Base-by-base conservation (phyloP, 2,797 vertebrate species). In the Lagothrix lagotricha region DNA sequence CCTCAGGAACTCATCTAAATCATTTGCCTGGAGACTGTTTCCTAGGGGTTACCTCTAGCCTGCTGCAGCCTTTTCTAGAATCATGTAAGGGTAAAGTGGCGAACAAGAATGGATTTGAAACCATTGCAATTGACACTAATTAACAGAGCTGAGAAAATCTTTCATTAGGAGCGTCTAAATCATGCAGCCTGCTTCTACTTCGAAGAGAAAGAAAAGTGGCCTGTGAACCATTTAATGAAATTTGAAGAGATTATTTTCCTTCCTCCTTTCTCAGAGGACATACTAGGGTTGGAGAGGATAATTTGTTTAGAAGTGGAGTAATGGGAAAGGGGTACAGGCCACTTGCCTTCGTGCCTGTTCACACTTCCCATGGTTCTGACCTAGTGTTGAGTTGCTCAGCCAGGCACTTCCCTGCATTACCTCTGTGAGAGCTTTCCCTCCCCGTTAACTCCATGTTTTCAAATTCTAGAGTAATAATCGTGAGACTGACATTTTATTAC, bases 41-140 rank as follows among this genome's bases (percentile, higher is more conserved):
- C 96, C 92, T 80, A 64, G 94, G 1, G n/a, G 81, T 97, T 90
- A 41, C 96, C 95, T 97, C 88, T 46, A 86, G 97, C 80, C 96
- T 94, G 91, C 94, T 98, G 94, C 93, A 96, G 85, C 81, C 97
- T 97, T 98, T 97, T 90, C 94, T 97, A 96, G 94, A 92, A 72
- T 92, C 87, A 33, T 80, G 72, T 39, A 98, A 98, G 94, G 92
- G 93, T 97, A 97, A 98, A 98, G 97, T 97, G 98, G 97, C 33
- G 84, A 98, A 98, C 76, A 93, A 88, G 6, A 97, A 97, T 96
- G 98, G 96, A 98, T 99, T 98, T 98, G 98, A 99, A 98, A 76
- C 95, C 48, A 88, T 92, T 88, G 82, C 92, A 94, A 87, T 64
- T 96, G 97, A 97, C 97, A 88, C 81, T 98, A 97, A 97, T 96